A percentile compares a stretch with the other conserved stretches of the same genome.
Evolutionary conservation across 2,113 vertebrate genomes (phyloP).

Genomic region (Ifrita kowaldi): DNA sequence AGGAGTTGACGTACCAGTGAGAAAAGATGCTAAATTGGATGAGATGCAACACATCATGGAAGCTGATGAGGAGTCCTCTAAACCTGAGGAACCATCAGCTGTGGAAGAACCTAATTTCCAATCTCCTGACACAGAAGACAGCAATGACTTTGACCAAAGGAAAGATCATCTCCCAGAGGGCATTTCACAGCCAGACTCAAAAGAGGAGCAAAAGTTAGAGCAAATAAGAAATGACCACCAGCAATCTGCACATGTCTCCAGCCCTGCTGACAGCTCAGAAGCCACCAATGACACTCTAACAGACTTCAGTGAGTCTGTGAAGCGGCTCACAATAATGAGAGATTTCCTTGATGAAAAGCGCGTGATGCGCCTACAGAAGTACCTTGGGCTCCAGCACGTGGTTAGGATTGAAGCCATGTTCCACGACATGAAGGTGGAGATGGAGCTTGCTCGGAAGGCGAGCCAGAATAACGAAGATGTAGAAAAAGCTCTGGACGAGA

Average conservation of each 20-base stretch:
- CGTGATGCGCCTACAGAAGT: conserved; percentile 72
- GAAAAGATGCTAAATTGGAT: background rate
- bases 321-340: conserved; percentile 74
- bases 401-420: conserved; percentile 83
- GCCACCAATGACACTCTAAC: background rate
- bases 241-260: background rate
- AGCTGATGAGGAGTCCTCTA: background rate
- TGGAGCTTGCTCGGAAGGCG: conserved; percentile 70
- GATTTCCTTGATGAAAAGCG: conserved; percentile 78
- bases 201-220: background rate
- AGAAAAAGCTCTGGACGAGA: conserved; percentile 81
- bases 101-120: background rate
- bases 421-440: conserved; percentile 78
- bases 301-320: conserved; percentile 67
- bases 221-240: background rate
- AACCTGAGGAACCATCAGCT: background rate
- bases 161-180: background rate
- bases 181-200: background rate
- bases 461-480: conserved; percentile 56
- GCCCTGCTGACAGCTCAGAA: background rate
- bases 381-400: conserved; percentile 76
- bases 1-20: background rate
- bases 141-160: background rate
- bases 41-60: background rate
- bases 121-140: background rate